Conservation (phyloP, 2,888 invertebrate genomes). For the Imbricaverruca yamaguchii region DNA sequence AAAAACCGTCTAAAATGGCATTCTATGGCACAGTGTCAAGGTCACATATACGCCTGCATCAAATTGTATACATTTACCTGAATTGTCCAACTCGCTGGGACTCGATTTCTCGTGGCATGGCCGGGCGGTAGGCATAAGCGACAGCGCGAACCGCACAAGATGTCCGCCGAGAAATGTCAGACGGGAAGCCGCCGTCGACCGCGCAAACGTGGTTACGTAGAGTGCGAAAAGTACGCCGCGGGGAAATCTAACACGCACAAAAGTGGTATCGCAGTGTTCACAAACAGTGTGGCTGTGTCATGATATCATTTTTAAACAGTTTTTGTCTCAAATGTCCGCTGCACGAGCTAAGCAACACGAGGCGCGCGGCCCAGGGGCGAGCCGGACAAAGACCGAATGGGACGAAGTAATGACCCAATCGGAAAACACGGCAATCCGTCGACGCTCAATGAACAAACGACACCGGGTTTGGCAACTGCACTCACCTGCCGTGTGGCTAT, state of each 20-base stretch:
- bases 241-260: neutral
- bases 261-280: neutral
- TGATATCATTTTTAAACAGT: neutral
- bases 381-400: neutral
- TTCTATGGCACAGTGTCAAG: conserved; percentile 7
- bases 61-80: neutral
- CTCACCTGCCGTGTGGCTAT: neutral
- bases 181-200: neutral
- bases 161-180: conserved; percentile 5
- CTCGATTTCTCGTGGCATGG: neutral
- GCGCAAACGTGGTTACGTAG: neutral
- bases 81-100: too few species aligned
- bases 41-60: neutral
- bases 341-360: neutral
- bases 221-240: neutral
- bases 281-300: neutral
- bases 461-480: neutral
- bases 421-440: neutral
- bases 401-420: conserved; percentile 10
- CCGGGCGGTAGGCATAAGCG: neutral
- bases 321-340: neutral
- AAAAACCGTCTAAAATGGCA: conserved; percentile 1
- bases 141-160: neutral
- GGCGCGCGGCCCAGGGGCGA: neutral
- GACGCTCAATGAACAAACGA: neutral